Evolutionary conservation across 2,888 invertebrate species (phyloP).

Genomic region (Andrena dorsata): DNA sequence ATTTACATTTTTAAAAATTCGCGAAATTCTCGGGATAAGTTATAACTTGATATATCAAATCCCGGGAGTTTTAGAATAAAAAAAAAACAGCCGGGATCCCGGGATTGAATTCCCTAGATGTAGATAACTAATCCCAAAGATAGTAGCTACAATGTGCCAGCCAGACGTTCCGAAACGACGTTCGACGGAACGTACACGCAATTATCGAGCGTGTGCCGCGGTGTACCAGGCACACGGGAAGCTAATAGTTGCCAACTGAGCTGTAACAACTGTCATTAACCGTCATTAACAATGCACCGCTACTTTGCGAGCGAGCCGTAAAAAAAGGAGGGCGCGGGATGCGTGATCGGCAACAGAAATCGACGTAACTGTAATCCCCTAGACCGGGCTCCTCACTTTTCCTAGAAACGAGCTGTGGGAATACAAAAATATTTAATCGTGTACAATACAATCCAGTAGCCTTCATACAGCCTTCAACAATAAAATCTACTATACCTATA

Average conservation of each 20-base stretch:
- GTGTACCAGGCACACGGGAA: conserved; percentile 76
- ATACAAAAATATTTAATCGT: no score
- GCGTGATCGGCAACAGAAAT: conserved; percentile 37
- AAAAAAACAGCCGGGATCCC: no score
- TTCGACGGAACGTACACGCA: conserved; percentile 69
- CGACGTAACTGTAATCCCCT: conserved; percentile 8
- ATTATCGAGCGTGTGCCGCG: conserved; percentile 79
- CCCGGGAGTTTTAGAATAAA: no score
- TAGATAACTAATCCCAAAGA: background rate
- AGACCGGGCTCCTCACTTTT: background rate
- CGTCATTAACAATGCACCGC: conserved; percentile 82
- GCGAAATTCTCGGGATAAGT: no score
- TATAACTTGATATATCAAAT: no score
- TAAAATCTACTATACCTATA: no score
- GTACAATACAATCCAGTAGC: no score
- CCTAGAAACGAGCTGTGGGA: background rate
- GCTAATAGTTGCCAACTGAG: conserved; percentile 75
- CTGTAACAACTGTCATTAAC: conserved; percentile 81
- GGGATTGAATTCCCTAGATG: no score
- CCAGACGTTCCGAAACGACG: conserved; percentile 58
- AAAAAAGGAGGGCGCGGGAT: conserved; percentile 26
- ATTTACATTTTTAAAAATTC: no score
- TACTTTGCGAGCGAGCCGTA: conserved; percentile 49
- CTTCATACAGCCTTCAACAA: no score
- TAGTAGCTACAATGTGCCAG: conserved; percentile 1